These are phyloP conservation scores for Carduelis carduelis DNA, from an alignment of 2,797 vertebrate genomes.

Conservation along the genomic window DNA sequence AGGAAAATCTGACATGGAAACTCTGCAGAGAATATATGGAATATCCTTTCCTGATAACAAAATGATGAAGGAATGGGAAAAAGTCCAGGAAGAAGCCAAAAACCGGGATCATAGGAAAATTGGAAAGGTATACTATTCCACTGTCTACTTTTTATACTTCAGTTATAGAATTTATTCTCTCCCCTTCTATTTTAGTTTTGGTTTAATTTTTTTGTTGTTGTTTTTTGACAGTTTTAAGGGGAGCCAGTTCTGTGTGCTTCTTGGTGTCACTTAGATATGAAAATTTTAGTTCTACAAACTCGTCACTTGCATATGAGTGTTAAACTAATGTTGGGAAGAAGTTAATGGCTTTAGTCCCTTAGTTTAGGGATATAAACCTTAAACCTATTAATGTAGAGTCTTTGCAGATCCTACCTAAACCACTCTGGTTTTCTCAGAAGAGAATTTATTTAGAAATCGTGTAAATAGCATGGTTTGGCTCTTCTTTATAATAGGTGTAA, in stretches of 20 bases:
- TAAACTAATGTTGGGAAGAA: not conserved
- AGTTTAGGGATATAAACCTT: not conserved
- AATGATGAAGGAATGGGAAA: conserved; percentile 93
- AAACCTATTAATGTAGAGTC: not conserved
- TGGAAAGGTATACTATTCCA: conserved; percentile 79
- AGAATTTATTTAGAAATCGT: not conserved
- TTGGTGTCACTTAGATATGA: not conserved
- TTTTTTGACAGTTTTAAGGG: not conserved
- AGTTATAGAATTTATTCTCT: not conserved
- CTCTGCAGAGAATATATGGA: conserved; percentile 91
- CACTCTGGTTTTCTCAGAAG: not conserved
- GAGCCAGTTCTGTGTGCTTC: not conserved
- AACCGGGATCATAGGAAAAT: conserved; percentile 92
- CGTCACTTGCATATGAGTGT: not conserved
- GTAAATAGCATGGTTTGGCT: not conserved
- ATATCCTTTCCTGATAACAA: conserved; percentile 94
- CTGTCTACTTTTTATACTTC: not conserved
- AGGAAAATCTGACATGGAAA: conserved; percentile 91
- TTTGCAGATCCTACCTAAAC: not conserved
- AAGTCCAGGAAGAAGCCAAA: conserved; percentile 90
- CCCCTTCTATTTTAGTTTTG: not conserved
- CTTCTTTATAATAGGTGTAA: not conserved
- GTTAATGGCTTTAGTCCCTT: not conserved
- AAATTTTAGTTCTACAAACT: not conserved
- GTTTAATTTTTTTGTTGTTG: not conserved